These are phyloP conservation scores for Sinonovacula constricta DNA, from an alignment of 1,140 invertebrate genomes.

Conservation along the genomic window DNA sequence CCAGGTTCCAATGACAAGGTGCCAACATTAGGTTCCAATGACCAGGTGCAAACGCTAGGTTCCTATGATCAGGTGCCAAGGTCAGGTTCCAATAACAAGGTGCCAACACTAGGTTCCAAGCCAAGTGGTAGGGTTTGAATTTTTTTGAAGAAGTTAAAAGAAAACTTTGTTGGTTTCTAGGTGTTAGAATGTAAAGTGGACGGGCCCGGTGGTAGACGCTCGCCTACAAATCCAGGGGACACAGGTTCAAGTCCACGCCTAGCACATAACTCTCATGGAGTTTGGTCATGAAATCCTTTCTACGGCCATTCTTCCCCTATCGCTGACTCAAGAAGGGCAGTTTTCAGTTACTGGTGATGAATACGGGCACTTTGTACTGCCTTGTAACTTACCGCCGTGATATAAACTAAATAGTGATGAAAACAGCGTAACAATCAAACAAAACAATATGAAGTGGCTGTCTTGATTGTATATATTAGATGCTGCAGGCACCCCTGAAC, in stretches of 20 bases:
- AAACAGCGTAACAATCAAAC: conserved; percentile 31
- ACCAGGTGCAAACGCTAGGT: too few relatives aligned
- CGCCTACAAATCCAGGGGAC: conserved; percentile 28
- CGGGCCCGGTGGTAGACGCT: too few relatives aligned
- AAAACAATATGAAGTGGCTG: conserved; percentile 26
- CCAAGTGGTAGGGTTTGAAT: conserved; percentile 24
- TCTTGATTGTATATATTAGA: conserved; percentile 32
- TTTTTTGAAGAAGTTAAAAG: conserved; percentile 33
- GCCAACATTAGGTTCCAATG: neutral
- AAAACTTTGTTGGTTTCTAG: conserved; percentile 26
- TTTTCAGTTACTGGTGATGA: conserved; percentile 28
- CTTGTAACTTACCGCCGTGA: conserved; percentile 26
- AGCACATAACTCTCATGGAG: conserved; percentile 28
- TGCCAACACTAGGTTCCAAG: conserved; percentile 30
- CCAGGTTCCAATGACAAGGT: conserved; percentile 13
- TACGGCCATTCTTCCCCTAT: conserved; percentile 27
- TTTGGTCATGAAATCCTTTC: conserved; percentile 32
- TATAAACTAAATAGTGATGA: conserved; percentile 28
- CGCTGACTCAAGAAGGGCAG: conserved; percentile 24
- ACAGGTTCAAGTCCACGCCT: conserved; percentile 30
- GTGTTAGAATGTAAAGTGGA: too few relatives aligned
- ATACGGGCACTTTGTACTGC: conserved; percentile 26
- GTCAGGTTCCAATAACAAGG: conserved; percentile 22
- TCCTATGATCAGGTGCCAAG: too few relatives aligned
- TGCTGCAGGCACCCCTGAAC: conserved; percentile 31